Base-by-base conservation (phyloP, 2,888 invertebrate species). In the Polylopha cassiicola region DNA sequence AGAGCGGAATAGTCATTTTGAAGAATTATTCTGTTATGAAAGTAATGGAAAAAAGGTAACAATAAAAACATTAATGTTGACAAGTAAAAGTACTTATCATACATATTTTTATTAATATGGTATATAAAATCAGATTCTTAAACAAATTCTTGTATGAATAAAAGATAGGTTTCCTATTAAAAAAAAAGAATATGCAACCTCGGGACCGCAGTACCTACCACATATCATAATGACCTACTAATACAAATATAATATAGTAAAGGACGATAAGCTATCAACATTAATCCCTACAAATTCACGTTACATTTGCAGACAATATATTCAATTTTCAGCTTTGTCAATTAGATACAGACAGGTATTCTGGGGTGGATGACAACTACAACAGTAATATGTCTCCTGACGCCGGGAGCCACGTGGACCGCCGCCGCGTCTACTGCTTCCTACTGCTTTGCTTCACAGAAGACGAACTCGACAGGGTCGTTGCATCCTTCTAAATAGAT, bases 401-500 rank as follows among this genome's bases (percentile, higher is more conserved):
- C 10, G 36, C 43, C 3, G 64, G 63, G 4, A 77, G 67, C 33
- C 68, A 74, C 44, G 47, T 71, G 3, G 82, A 81, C 39, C 65
- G 72, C 4, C 70, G 79, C 3, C 54, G 82, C 18, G 74, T 84
- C 1, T 84, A 68, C 52, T 84, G 84, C 45, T 57, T 81, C 22
- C 71, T 84, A 71, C 48, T 84, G 2, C 50, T 84, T 1, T 84
- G 84, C 39, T 84, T 82, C 39, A 81, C 77, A 0, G 78, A 77
- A 47, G 80, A 80, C 10, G 84, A 84, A 50, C 56, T 84, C 0
- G 81, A 82, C 24, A 67, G 78, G 46, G 70, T 75, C 8, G 71
- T 72, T 1, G 63, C 73, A 17, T 75, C 79, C 0, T 82, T 82
- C 55, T 71, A 48, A 53, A 47, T 43, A 17, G 22, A 42, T 2